Evolutionary conservation across 1,140 invertebrate species (phyloP), one percentile per base, ranked within the genome.

Genomic region (Zelostemma sp.): DNA sequence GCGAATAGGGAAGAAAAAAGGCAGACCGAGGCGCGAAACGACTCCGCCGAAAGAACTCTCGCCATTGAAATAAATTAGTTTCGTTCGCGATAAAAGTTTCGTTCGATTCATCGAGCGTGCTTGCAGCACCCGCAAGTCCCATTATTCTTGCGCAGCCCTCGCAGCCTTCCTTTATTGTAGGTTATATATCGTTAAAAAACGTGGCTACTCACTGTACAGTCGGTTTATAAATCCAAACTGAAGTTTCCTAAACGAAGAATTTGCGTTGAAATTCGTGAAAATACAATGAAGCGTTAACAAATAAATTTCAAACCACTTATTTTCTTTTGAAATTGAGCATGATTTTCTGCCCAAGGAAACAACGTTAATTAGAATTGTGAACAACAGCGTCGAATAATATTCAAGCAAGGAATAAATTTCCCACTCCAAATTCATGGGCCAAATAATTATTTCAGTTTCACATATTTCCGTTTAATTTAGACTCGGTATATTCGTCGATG

Each of bases 1-100:
- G 57, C 21, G 53, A 38, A 11, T 33, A 16, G 2, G n/a, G 38
- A 49, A 41, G 49, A 54, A 55, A 67, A 67, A 57, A 61, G 16
- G 46, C 19, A 41, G 17, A n/a, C 16, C 17, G 18, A 46, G 43
- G 43, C 31, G 48, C 14, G 54, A 57, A 68, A 62, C 16, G 41
- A 43, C 33, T 50, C 25, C 17, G 28, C 33, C 12, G 47, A 49
- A 31, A 60, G 31, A 47, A 18, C 57, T 35, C 57, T 35, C 48
- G 57, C 41, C 56, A 33, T 19, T 31, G 19, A 41, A 57, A 47
- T 57, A 65, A 70, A 70, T 70, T 69, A 61, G 57, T 70, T 70
- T 70, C 53, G 57, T 65, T 65, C 14, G 53, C 53, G 61, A 61
- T 65, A 70, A 61, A 70, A 70, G 57, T 70, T 70, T 70, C 53